Evolutionary conservation across 1,140 invertebrate genomes (phyloP).

Genomic region (Hyposmocoma kahamanoa): DNA sequence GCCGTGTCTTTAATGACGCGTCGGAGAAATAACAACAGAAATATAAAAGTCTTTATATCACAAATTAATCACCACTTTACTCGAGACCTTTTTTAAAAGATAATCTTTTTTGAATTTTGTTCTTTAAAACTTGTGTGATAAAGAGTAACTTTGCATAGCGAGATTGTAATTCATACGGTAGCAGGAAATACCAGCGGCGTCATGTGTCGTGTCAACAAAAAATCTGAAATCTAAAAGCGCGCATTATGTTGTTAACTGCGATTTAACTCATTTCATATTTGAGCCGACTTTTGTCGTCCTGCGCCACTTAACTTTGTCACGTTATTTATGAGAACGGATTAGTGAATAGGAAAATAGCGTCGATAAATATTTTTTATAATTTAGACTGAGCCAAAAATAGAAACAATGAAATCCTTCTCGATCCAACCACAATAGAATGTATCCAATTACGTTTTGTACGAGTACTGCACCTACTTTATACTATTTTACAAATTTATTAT

Average conservation of each 20-base stretch:
- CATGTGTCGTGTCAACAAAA: conserved; percentile 40
- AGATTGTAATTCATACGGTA: conserved; percentile 24
- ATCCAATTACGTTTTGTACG: too few species aligned
- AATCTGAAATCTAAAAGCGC: conserved; percentile 66
- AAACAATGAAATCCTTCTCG: too few species aligned
- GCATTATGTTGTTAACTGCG: conserved; percentile 66
- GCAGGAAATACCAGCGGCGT: conserved; percentile 64
- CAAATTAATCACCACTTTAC: conserved; percentile 68
- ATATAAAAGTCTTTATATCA: conserved; percentile 65
- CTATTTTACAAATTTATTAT: too few species aligned
- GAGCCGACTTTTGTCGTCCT: conserved; percentile 49
- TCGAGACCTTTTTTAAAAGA: too few species aligned
- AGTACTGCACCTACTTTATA: too few species aligned
- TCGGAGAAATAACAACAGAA: conserved; percentile 54
- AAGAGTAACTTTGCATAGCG: too few species aligned
- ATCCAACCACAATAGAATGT: too few species aligned
- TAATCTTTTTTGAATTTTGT: too few species aligned
- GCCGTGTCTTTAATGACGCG: conserved; percentile 59
- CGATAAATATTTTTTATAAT: background rate
- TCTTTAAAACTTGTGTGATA: too few species aligned
- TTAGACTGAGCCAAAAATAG: too few species aligned
- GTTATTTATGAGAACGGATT: conserved; percentile 43
- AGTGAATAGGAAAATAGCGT: background rate
- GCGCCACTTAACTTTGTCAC: conserved; percentile 52
- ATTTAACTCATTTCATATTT: conserved; percentile 70